Percentiles rank a stretch among this genome's conserved stretches.
These are phyloP conservation scores for Haliclona indistincta DNA, from an alignment of 37 sponge, comb jelly and placozoan species.

Conservation along the genomic window DNA sequence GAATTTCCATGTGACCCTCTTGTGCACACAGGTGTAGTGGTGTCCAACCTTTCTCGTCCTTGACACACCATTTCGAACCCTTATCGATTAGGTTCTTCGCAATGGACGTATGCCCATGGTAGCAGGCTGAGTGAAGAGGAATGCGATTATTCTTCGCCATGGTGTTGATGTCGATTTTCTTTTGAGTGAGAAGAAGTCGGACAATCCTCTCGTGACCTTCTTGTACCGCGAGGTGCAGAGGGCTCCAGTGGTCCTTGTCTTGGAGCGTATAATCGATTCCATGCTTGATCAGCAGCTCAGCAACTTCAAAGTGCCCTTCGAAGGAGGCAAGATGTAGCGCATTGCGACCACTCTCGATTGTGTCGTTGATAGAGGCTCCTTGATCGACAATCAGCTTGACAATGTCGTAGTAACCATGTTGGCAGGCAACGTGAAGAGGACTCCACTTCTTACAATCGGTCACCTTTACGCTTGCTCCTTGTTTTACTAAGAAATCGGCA, in stretches of 20 bases:
- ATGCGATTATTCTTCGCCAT: constrained; percentile 73
- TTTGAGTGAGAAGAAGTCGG: constrained; percentile 26
- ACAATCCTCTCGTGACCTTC: constrained; percentile 71
- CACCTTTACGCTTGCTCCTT: constrained; percentile 40
- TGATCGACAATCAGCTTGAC: constrained; percentile 49
- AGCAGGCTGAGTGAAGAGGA: constrained; percentile 67
- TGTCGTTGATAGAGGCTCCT: constrained; percentile 45
- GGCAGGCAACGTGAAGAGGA: constrained; percentile 76
- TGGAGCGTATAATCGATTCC: constrained; percentile 50
- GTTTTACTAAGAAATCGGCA: constrained; percentile 25
- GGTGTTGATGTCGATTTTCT: constrained; percentile 42
- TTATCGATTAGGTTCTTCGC: constrained; percentile 50
- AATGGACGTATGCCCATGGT: constrained; percentile 50
- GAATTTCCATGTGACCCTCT: constrained; percentile 71
- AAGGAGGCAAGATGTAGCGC: constrained; percentile 78
- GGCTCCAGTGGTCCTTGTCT: constrained; percentile 84
- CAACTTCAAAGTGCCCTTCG: constrained; percentile 64
- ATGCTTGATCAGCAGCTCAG: constrained; percentile 47
- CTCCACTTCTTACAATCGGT: constrained; percentile 70
- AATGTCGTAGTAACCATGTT: constrained; percentile 64
- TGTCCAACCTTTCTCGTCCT: constrained; percentile 85
- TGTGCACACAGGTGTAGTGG: constrained; percentile 75
- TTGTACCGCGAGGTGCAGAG: constrained; percentile 78
- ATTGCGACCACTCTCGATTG: constrained; percentile 69
- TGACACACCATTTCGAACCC: constrained; percentile 39